Evolutionary conservation across 1,140 invertebrate species (phyloP), one percentile per base, ranked within the genome.

Genomic region (Druon quercuslanigerum): DNA sequence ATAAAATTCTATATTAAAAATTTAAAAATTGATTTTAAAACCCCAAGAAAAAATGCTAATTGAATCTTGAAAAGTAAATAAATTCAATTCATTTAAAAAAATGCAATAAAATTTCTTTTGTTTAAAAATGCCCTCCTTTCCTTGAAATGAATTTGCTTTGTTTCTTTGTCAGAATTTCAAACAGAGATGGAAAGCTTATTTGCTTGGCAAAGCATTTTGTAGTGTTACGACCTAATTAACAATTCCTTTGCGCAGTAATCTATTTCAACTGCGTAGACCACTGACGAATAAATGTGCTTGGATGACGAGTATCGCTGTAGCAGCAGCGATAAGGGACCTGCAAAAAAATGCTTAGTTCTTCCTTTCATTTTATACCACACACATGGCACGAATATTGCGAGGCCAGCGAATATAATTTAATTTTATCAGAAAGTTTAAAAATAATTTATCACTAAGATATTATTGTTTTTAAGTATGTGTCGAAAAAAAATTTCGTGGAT

Each of bases 261-360:
- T 54, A 54, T 19, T 54, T 17, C 17, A n/a, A n/a, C 4, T 54
- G 52, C 52, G 52, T 17, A 54, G 52, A 54, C 52, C 16, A 17
- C n/a, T 54, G 17, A n/a, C n/a, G 16, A 54, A 54, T 54, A 54
- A 17, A 54, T 54, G 52, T 19, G 52, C 52, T 54, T 54, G 8
- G 40, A 46, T 46, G 40, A 46, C 40, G 40, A 54, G 52, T 54
- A 54, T 54, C 52, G 17, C 52, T 54, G 52, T 54, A 54, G n/a
- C 52, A 19, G 52, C 51, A 52, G 51, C 51, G 51, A 52, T 52
- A 52, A 17, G 17, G 52, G 52, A 54, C 52, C 52, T 54, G 52
- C 52, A 54, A 54, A 54, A n/a, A 54, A 54, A 54, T 54, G 52
- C 52, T 17, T 17, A 54, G 17, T 54, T 54, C 52, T 54, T 54